Conservation (phyloP, 2,113 vertebrate species). For the Nothoprocta perdicaria region DNA sequence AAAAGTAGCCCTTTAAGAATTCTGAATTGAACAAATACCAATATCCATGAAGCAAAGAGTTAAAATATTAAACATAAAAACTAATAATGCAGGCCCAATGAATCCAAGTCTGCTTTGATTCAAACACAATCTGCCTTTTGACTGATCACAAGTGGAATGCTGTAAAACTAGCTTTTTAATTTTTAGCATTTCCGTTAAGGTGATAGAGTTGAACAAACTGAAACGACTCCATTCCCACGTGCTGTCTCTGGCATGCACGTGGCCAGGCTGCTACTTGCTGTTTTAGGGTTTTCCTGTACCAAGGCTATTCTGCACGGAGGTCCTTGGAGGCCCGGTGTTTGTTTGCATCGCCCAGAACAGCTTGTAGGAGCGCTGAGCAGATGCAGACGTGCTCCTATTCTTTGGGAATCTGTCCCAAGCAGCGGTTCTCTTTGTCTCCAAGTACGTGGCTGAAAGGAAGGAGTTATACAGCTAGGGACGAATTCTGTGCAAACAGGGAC, state of each 20-base stretch:
- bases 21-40: background rate
- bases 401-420: background rate
- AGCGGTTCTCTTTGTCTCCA: conserved; percentile 35
- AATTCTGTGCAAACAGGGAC: background rate
- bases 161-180: background rate
- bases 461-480: background rate
- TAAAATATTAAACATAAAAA: conserved; percentile 25
- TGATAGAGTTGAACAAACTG: conserved; percentile 41
- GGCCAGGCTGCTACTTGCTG: conserved; percentile 13
- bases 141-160: background rate
- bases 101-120: background rate
- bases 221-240: background rate
- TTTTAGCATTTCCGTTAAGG: conserved; percentile 25
- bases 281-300: conserved; percentile 32
- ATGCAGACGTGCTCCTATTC: conserved; percentile 32
- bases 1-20: background rate
- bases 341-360: conserved; percentile 50
- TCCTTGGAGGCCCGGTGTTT: conserved; percentile 45
- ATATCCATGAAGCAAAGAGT: background rate
- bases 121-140: background rate
- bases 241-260: background rate
- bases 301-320: conserved; percentile 46
- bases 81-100: background rate
- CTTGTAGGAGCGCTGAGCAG: background rate
- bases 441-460: background rate